A percentile compares a stretch with the other conserved stretches of the same genome.
Evolutionary conservation across 1,140 invertebrate genomes (phyloP).

Genomic region (Temnothorax curvispinosus): DNA sequence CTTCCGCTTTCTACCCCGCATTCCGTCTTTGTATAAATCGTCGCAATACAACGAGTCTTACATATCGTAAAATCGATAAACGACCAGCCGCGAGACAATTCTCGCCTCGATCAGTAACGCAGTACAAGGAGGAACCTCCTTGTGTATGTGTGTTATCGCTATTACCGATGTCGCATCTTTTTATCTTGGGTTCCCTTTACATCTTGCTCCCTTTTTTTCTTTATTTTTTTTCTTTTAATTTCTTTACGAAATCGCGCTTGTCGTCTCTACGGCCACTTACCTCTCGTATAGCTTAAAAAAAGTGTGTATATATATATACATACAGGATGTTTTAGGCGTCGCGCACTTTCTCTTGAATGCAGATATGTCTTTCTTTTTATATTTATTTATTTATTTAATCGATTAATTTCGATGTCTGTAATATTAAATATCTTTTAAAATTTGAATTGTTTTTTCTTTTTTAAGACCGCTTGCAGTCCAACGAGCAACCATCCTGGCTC

Average conservation of each 20-base stretch:
- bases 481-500: not conserved
- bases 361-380: not conserved
- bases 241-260: conserved; percentile 47
- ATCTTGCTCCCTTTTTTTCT: not conserved
- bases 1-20: conserved; percentile 30
- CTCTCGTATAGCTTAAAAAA: conserved; percentile 46
- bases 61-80: conserved; percentile 58
- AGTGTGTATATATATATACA: not conserved
- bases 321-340: conserved; percentile 17
- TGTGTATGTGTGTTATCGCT: conserved; percentile 15
- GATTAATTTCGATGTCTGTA: not conserved
- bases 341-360: conserved; percentile 28
- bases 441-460: not conserved
- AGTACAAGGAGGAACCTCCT: not conserved
- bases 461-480: not conserved
- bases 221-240: conserved; percentile 20
- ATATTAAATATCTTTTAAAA: conserved; percentile 15
- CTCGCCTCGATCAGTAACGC: conserved; percentile 35
- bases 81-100: conserved; percentile 23
- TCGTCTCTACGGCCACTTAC: conserved; percentile 28
- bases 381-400: not conserved
- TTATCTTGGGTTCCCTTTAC: not conserved
- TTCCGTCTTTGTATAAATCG: conserved; percentile 40
- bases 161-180: conserved; percentile 6
- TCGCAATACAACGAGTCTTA: conserved; percentile 42